Conservation (phyloP, 2,888 invertebrate genomes). For the Abrostola tripartita region DNA sequence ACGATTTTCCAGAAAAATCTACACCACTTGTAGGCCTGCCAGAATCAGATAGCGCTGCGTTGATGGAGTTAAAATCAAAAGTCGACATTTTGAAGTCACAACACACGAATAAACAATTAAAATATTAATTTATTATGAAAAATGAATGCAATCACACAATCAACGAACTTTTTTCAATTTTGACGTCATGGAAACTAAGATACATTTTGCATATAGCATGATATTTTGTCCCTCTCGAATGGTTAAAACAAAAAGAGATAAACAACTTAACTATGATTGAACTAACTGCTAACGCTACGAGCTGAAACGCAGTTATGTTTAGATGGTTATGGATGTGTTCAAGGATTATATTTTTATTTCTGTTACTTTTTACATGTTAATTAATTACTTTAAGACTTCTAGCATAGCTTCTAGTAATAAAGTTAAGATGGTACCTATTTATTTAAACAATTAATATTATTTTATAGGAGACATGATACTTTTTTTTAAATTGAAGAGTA, state of each 20-base stretch:
- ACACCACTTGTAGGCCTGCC: conserved; percentile 89
- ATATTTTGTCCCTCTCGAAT: conserved; percentile 17
- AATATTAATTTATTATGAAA: conserved; percentile 58
- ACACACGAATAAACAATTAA: conserved; percentile 49
- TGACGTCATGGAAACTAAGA: conserved; percentile 47
- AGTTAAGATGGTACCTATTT: too few relatives aligned
- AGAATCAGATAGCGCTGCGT: conserved; percentile 80
- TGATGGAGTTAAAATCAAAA: conserved; percentile 88
- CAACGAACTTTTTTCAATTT: conserved; percentile 76
- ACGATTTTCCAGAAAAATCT: conserved; percentile 93
- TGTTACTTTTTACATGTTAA: too few relatives aligned
- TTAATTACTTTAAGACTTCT: too few relatives aligned
- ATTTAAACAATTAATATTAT: too few relatives aligned
- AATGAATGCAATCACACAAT: conserved; percentile 51
- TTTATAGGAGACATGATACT: too few relatives aligned
- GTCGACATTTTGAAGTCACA: conserved; percentile 75
- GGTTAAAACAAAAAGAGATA: not conserved
- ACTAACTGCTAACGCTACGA: not conserved
- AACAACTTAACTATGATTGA: not conserved
- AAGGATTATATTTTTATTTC: too few relatives aligned
- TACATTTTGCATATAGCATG: conserved; percentile 5
- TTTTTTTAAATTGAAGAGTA: too few relatives aligned
- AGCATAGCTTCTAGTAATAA: too few relatives aligned
- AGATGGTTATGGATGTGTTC: not conserved
- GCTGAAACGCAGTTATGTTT: not conserved